Percentiles rank a stretch among this genome's conserved stretches.
Evolutionary conservation across 2,113 vertebrate genomes (phyloP).

Genomic region (Rhabdornis inornatus): DNA sequence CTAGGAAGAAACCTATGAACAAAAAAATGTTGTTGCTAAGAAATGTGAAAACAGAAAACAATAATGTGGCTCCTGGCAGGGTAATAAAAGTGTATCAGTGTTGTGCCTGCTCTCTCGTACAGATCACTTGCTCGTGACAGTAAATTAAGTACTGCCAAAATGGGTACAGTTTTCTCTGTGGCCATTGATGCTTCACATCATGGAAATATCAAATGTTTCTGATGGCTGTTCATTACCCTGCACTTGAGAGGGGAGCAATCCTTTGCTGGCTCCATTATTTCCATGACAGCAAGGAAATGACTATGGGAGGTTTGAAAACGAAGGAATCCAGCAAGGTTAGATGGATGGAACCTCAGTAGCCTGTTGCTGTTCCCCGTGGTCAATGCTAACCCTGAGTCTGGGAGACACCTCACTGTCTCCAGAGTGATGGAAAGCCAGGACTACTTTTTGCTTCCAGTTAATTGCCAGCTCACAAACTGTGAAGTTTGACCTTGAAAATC

Average conservation of each 20-base stretch:
- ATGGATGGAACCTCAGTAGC: not conserved
- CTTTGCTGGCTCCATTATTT: conserved; percentile 25
- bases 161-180: conserved; percentile 11
- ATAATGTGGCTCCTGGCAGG: conserved; percentile 33
- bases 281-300: conserved; percentile 17
- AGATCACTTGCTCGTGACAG: not conserved
- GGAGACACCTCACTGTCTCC: not conserved
- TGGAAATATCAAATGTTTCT: conserved; percentile 38
- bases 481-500: not conserved
- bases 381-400: accelerated
- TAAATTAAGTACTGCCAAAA: conserved; percentile 48
- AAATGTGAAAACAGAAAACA: conserved; percentile 49
- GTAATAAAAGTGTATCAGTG: not conserved
- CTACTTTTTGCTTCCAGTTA: not conserved
- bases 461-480: not conserved
- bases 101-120: not conserved
- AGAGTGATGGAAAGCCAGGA: not conserved
- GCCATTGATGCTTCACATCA: conserved; percentile 30
- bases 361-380: not conserved
- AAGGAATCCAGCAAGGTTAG: not conserved
- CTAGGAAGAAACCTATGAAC: not conserved
- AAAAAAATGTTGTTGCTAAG: conserved; percentile 25
- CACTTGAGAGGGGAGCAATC: not conserved
- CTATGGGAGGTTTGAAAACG: not conserved
- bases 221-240: conserved; percentile 29